Base-by-base conservation (phyloP, 2,113 vertebrate genomes). In the Hyla sarda region DNA sequence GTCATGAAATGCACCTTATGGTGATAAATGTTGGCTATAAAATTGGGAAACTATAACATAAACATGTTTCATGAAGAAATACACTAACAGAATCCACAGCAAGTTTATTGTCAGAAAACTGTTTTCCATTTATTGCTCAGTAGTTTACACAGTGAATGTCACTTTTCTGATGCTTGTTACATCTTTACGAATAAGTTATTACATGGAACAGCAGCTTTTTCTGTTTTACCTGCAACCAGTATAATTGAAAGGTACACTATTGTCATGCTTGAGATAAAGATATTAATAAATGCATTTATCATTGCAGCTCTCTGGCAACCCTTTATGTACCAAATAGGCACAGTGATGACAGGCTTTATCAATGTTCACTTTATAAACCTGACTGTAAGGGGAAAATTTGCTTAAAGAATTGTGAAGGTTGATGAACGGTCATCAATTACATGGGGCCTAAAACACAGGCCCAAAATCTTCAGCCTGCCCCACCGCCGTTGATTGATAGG, bases 1-100 rank as follows among this genome's bases (percentile, higher is more conserved):
- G 95, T 95, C 95, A 95, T 90, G 94, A 94, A 95, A 94, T 93
- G 94, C 92, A 95, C 94, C 94, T 95, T 95, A 95, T 93, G 92
- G 93, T 95, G 95, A 95, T 94, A 94, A 94, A 95, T 93, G 93
- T 91, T 92, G 81, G 74, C 93, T 91, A 95, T 95, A 95, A 95
- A 95, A 95, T 93, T 92, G 94, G 94, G 94, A 95, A 93, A 95
- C 93, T 95, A 95, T 95, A 94, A 94, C 94, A 95, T 95, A 95
- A 95, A 95, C 94, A 95, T 95, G 94, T 92, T 95, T 95, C 95
- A 95, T 88, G 87, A 94, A 95, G 95, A 95, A 95, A 95, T 95
- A 95, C 94, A 91, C 94, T 93, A 92, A 92, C 92, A 91, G 94
- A 94, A 95, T 93, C 93, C 93, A 91, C 92, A 93, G 93, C 92